A percentile compares a stretch with the other conserved stretches of the same genome.
These are phyloP conservation scores for Myathropa florea DNA, from an alignment of 2,888 invertebrate genomes.

Conservation along the genomic window DNA sequence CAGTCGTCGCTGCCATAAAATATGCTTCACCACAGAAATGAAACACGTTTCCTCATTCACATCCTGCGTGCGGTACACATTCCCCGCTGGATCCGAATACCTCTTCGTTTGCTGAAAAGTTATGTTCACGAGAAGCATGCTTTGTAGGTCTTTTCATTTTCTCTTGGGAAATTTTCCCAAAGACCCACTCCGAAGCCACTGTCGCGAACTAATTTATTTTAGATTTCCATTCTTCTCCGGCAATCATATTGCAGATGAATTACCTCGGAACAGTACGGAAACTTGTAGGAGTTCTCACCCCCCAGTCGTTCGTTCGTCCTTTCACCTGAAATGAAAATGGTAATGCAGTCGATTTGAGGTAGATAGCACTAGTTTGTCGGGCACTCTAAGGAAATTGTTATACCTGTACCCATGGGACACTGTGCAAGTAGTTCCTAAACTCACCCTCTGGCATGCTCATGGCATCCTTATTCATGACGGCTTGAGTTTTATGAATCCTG, in stretches of 20 bases:
- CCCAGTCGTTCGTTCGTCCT: not conserved
- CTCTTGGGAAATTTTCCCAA: not conserved
- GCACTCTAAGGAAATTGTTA: not conserved
- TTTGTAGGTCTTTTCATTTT: not conserved
- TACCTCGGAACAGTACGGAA: not conserved
- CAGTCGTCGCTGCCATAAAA: slow-evolving; percentile 17
- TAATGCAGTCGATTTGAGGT: slow-evolving; percentile 11
- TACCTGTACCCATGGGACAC: not conserved
- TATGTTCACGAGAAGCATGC: not conserved
- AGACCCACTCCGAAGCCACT: not conserved
- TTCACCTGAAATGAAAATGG: not conserved
- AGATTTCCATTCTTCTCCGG: slow-evolving; percentile 17
- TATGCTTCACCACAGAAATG: slow-evolving; percentile 32
- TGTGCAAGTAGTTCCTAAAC: not conserved
- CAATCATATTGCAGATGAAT: slow-evolving; percentile 33
- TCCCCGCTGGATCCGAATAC: not conserved
- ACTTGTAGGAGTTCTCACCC: not conserved
- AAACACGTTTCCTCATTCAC: slow-evolving; percentile 12
- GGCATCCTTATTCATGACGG: not conserved
- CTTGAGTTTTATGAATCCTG: slow-evolving; percentile 13
- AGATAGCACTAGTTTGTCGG: not conserved
- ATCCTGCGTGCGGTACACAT: slow-evolving; percentile 16
- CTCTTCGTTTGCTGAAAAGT: not conserved
- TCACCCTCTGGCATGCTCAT: not conserved
- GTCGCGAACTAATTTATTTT: slow-evolving; percentile 38